Percentiles rank a stretch among this genome's conserved stretches.
Evolutionary conservation across 23 tunicate species (phyloP).

Genomic region (Trididemnum miniatum): DNA sequence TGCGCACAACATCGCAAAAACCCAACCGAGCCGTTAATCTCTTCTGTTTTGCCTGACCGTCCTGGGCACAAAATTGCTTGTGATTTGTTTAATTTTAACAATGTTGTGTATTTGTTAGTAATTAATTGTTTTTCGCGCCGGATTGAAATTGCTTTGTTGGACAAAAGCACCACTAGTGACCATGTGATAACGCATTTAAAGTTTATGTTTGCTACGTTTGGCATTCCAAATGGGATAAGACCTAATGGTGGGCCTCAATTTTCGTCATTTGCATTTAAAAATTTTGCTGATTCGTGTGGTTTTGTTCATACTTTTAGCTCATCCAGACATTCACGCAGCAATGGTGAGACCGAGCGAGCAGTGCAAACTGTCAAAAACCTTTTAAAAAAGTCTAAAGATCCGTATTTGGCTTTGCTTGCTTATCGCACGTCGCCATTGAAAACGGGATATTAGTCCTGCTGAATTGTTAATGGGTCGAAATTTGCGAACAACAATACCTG

Average conservation of each 20-base stretch:
- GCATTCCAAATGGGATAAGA: neutral
- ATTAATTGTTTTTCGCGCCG: too few relatives aligned
- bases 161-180: neutral
- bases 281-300: neutral
- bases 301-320: neutral
- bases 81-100: too few relatives aligned
- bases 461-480: too few relatives aligned
- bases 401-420: too few relatives aligned
- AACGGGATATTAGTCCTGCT: too few relatives aligned
- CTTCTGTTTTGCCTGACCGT: neutral
- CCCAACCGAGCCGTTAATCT: neutral
- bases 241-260: neutral
- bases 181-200: neutral
- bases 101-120: too few relatives aligned
- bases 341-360: conserved; percentile 36
- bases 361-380: conserved; percentile 44
- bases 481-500: neutral
- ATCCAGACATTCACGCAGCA: neutral
- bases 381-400: conserved; percentile 31
- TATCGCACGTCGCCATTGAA: too few relatives aligned
- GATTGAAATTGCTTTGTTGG: too few relatives aligned
- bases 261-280: neutral
- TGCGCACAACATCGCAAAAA: neutral
- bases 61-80: neutral
- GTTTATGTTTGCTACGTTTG: neutral